Evolutionary conservation across 2,113 vertebrate genomes (phyloP), one percentile per base, ranked within the genome.

Genomic region (Ictidomys tridecemlineatus): DNA sequence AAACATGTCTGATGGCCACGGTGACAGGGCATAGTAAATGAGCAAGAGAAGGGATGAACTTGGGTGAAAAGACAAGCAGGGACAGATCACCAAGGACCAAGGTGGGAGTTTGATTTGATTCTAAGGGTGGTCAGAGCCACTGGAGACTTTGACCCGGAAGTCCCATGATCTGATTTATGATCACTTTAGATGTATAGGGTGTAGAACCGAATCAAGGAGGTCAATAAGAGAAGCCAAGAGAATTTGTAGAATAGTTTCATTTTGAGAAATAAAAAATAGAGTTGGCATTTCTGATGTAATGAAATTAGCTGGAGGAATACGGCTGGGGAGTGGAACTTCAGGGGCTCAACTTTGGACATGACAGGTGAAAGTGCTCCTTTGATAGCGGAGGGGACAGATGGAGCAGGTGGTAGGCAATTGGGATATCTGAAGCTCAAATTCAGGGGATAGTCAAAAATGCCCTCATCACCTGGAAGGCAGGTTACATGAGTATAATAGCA

Each of bases 201-300:
- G 58, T 65, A 65, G 42, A n/a, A 96, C 53, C 65, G 74, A 82
- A 53, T 51, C 65, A 6, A 53, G 65, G 89, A 94, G 67, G n/a
- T 30, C 85, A 93, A 48, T 20, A 76, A 67, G 37, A 18, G 69
- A 92, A 95, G 18, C 77, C 63, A 89, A 48, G 69, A 74, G 26
- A 65, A 63, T 42, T 87, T 87, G 34, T 74, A 61, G 37, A 22
- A 77, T 82, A 42, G n/a, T 90, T 95, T 94, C 13, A 20, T 20
- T 82, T 58, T 76, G 51, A 94, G 61, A 79, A 89, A 93, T 37
- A 45, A 85, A 84, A 88, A 80, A 69, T 42, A 63, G 45, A 74
- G 32, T 42, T 83, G 74, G 63, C 56, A 45, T 84, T 92, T 93
- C 51, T 76, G 45, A 61, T 39, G 22, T 0, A 56, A 42, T 67